Evolutionary conservation across 2,888 invertebrate species (phyloP).

Genomic region (Rhagonycha lutea): DNA sequence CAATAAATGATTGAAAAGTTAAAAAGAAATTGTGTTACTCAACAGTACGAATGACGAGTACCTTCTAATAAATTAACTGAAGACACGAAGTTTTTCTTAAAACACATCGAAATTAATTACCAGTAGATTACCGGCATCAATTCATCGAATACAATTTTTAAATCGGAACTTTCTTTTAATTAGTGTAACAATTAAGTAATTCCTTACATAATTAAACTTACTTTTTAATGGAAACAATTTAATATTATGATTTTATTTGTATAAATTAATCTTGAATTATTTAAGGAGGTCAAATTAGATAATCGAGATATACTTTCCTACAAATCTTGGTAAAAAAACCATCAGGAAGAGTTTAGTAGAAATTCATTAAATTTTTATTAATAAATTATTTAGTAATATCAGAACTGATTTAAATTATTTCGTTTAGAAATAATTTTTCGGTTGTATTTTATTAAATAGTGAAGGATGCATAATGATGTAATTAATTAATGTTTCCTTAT

Average conservation of each 20-base stretch:
- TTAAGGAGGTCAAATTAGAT: background rate
- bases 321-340: background rate
- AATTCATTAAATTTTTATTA: background rate
- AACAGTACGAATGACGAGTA: background rate
- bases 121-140: background rate
- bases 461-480: background rate
- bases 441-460: background rate
- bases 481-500: background rate
- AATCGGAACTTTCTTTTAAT: background rate
- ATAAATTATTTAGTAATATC: background rate
- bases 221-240: background rate
- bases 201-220: background rate
- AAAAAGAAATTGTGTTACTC: background rate
- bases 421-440: background rate
- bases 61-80: background rate
- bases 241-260: background rate
- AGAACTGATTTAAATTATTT: background rate
- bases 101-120: background rate
- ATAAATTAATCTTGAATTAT: background rate
- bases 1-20: background rate
- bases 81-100: background rate
- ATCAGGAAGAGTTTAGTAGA: background rate
- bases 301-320: background rate
- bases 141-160: background rate
- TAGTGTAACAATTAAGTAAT: background rate